phyloP scores from a whole-genome alignment of 2,888 invertebrate genomes.

The Stratiomys singularior region DNA sequence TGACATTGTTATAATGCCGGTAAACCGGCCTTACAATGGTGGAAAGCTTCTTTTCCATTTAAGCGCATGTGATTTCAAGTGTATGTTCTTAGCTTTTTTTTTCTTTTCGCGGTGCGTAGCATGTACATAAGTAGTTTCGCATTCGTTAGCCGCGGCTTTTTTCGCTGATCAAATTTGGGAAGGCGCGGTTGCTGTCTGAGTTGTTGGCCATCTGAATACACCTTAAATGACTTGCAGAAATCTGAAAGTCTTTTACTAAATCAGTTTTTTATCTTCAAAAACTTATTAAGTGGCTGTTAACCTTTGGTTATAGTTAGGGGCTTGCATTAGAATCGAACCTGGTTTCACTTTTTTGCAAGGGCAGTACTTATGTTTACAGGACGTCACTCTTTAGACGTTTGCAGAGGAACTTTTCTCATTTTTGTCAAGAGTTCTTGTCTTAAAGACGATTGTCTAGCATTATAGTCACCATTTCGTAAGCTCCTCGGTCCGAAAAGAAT shows the following conservation, averaged over 20 bases:
- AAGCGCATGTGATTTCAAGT: neutral
- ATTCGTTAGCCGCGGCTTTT: too few relatives aligned
- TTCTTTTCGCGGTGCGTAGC: neutral
- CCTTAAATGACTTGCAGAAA: constrained; percentile 13
- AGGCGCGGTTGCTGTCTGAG: neutral
- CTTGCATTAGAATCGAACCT: neutral
- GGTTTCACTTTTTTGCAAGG: too few relatives aligned
- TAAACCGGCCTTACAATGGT: constrained; percentile 29
- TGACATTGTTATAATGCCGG: constrained; percentile 38
- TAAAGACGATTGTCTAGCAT: too few relatives aligned
- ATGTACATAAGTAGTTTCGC: too few relatives aligned
- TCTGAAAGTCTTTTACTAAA: neutral
- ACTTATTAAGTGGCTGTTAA: constrained; percentile 9
- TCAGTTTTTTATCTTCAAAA: neutral
- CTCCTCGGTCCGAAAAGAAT: too few relatives aligned
- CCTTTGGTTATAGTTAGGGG: neutral
- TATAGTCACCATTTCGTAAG: too few relatives aligned
- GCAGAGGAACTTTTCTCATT: too few relatives aligned
- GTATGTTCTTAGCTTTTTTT: neutral
- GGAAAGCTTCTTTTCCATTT: constrained; percentile 21
- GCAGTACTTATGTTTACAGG: too few relatives aligned
- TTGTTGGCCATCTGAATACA: too few relatives aligned
- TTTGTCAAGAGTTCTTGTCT: too few relatives aligned
- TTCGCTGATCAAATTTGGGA: neutral
- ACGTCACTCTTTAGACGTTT: too few relatives aligned